Percentiles rank a stretch among this genome's conserved stretches.
phyloP scores from a whole-genome alignment of 2,888 invertebrate species.

The Yponomeuta plumbellus region DNA sequence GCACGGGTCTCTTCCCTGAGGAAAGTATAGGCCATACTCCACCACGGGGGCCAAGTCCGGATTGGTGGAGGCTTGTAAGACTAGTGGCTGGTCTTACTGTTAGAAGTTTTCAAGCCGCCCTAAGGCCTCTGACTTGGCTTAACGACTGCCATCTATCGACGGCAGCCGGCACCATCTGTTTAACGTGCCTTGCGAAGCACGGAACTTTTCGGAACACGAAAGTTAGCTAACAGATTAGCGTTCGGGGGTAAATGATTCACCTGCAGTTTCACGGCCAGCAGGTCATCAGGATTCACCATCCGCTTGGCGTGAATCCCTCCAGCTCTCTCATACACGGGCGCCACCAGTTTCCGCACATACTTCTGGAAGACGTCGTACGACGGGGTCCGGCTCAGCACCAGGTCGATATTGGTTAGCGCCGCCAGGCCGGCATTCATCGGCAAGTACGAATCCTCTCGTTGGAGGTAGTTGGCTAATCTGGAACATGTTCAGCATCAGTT shows the following conservation, averaged over 20 bases:
- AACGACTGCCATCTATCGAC: no score
- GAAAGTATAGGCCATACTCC: no score
- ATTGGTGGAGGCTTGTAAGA: no score
- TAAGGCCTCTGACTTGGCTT: no score
- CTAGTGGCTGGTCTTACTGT: no score
- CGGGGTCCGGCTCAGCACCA: conserved; percentile 76
- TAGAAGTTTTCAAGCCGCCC: no score
- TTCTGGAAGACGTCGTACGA: conserved; percentile 81
- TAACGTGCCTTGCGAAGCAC: no score
- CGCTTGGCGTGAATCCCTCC: conserved; percentile 73
- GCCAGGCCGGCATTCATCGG: conserved; percentile 80
- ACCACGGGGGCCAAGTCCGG: no score
- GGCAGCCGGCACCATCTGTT: no score
- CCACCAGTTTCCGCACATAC: conserved; percentile 80
- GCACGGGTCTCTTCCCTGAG: no score
- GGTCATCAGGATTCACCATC: conserved; percentile 63
- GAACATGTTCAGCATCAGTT: conserved; percentile 81
- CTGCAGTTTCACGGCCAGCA: conserved; percentile 79
- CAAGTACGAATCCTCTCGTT: conserved; percentile 75
- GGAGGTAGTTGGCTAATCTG: conserved; percentile 70
- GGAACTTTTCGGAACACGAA: no score
- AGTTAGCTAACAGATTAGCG: no score
- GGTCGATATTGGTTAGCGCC: conserved; percentile 77
- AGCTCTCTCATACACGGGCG: conserved; percentile 76
- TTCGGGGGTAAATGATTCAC: conserved; percentile 45